Evolutionary conservation across 2,888 invertebrate genomes (phyloP).

Genomic region (Hyposoter dolosus): DNA sequence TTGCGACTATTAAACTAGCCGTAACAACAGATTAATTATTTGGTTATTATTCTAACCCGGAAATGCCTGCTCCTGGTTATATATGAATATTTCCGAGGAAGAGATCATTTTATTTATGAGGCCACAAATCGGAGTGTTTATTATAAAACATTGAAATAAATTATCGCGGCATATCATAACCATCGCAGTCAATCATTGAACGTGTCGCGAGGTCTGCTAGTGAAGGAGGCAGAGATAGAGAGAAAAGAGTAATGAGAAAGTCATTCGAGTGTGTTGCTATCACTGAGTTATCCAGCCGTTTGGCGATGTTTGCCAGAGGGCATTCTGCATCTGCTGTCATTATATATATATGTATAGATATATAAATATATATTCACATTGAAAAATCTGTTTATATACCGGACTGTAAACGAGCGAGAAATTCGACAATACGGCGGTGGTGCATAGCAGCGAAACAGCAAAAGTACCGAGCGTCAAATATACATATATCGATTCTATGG

Average conservation of each 20-base stretch:
- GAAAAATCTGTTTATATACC: neutral
- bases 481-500: conserved; percentile 21
- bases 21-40: conserved; percentile 19
- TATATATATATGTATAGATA: conserved; percentile 22
- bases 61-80: neutral
- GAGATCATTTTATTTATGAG: conserved; percentile 27
- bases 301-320: conserved; percentile 53
- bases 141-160: conserved; percentile 52
- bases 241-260: conserved; percentile 43
- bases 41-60: neutral
- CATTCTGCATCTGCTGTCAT: conserved; percentile 60
- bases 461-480: neutral
- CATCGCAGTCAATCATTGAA: conserved; percentile 53
- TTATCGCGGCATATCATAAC: conserved; percentile 52
- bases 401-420: conserved; percentile 17
- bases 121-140: conserved; percentile 9
- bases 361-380: neutral
- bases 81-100: neutral
- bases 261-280: conserved; percentile 51
- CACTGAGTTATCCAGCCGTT: conserved; percentile 53
- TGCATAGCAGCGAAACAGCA: conserved; percentile 17
- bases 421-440: conserved; percentile 24
- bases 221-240: conserved; percentile 17
- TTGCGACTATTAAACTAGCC: neutral
- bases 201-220: conserved; percentile 25